Evolutionary conservation across 2,888 invertebrate species (phyloP).

Genomic region (Dromius quadrimaculatus): DNA sequence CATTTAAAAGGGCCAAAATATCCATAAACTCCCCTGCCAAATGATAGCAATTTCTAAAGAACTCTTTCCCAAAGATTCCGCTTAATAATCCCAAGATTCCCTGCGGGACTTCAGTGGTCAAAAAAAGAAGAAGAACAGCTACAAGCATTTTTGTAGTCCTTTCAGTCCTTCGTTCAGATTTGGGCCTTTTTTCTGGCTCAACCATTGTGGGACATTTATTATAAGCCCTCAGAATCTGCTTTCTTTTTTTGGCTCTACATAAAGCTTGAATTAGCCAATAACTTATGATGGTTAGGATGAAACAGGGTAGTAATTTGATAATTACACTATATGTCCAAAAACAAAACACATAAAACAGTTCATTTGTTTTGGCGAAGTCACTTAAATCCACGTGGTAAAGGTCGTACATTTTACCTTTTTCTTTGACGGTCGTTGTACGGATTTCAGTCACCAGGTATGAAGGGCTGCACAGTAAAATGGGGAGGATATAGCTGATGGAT

Average conservation of each 20-base stretch:
- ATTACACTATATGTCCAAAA: slow-evolving; percentile 87
- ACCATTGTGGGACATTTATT: slow-evolving; percentile 68
- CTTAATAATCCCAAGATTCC: slow-evolving; percentile 73
- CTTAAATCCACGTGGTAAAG: slow-evolving; percentile 71
- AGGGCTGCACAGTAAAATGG: slow-evolving; percentile 85
- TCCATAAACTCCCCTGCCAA: slow-evolving; percentile 90
- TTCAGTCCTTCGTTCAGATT: slow-evolving; percentile 82
- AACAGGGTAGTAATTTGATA: slow-evolving; percentile 84
- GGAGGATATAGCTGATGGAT: slow-evolving; percentile 79
- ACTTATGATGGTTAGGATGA: slow-evolving; percentile 80
- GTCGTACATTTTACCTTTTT: slow-evolving; percentile 71
- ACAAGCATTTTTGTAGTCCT: slow-evolving; percentile 91
- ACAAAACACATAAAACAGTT: slow-evolving; percentile 70
- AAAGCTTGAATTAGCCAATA: slow-evolving; percentile 79
- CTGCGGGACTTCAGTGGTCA: slow-evolving; percentile 89
- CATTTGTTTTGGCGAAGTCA: slow-evolving; percentile 64
- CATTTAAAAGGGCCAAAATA: slow-evolving; percentile 88
- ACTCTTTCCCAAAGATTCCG: slow-evolving; percentile 75
- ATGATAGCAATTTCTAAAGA: slow-evolving; percentile 85
- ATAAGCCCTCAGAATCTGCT: slow-evolving; percentile 77
- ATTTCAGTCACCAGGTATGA: slow-evolving; percentile 81
- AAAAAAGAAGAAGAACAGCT: slow-evolving; percentile 86
- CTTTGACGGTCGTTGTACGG: slow-evolving; percentile 68
- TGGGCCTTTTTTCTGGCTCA: slow-evolving; percentile 60
- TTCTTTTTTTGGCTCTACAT: slow-evolving; percentile 80